Evolutionary conservation across 2,888 invertebrate species (phyloP).

Genomic region (Cheilosia urbana): DNA sequence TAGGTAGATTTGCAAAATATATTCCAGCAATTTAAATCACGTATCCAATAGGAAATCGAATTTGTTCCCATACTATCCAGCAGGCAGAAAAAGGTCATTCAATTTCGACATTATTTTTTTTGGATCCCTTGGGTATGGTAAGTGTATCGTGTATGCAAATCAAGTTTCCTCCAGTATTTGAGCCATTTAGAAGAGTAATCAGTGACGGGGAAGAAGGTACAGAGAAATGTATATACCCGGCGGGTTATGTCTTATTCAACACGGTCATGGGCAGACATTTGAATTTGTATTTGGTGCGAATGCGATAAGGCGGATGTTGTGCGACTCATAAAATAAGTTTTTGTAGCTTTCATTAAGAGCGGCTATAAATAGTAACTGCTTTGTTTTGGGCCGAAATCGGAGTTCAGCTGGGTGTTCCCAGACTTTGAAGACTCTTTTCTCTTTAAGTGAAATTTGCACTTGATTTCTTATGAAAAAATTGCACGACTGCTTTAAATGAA

Average conservation of each 20-base stretch:
- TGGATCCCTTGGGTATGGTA: conserved; percentile 3
- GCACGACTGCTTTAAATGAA: no score
- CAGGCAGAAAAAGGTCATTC: conserved; percentile 23
- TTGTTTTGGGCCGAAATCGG: no score
- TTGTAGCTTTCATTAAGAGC: not conserved
- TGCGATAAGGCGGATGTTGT: not conserved
- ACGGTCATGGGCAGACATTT: not conserved
- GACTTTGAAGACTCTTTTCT: no score
- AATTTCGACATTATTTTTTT: not conserved
- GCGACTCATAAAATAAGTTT: not conserved
- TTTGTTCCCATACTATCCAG: not conserved
- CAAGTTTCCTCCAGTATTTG: not conserved
- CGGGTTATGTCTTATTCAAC: conserved; percentile 2
- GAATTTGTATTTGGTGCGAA: not conserved
- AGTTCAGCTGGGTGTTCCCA: no score
- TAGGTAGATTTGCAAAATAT: no score
- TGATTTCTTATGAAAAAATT: no score
- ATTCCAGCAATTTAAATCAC: conserved; percentile 39
- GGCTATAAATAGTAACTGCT: no score
- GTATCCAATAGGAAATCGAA: conserved; percentile 21
- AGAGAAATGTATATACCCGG: not conserved
- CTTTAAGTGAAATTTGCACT: no score
- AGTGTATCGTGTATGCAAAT: conserved; percentile 20
- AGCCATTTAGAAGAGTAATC: conserved; percentile 15
- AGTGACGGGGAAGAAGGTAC: conserved; percentile 4